These are phyloP conservation scores for Torymus tubicola DNA, from an alignment of 2,888 invertebrate species.

Conservation along the genomic window DNA sequence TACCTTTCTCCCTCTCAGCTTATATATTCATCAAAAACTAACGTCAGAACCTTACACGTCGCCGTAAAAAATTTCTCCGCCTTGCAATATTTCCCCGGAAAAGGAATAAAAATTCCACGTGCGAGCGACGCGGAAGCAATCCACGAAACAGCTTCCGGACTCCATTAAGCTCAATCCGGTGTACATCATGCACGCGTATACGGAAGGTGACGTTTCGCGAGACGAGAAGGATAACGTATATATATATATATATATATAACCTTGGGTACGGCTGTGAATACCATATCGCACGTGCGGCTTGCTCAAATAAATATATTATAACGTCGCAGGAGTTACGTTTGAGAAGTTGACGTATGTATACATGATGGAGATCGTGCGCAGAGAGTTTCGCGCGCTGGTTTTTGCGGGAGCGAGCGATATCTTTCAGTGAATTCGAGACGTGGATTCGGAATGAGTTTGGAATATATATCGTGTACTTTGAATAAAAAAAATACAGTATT, in stretches of 20 bases:
- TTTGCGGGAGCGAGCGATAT: too few species aligned
- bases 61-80: not conserved
- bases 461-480: too few species aligned
- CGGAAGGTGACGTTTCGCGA: constrained; percentile 31
- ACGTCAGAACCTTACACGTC: not conserved
- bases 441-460: too few species aligned
- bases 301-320: too few species aligned
- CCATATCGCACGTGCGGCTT: too few species aligned
- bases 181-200: not conserved
- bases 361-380: too few species aligned
- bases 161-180: constrained; percentile 54
- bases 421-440: too few species aligned
- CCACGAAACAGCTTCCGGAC: constrained; percentile 54
- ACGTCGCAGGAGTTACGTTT: too few species aligned
- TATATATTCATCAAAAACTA: not conserved
- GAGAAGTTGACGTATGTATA: too few species aligned
- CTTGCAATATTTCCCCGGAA: constrained; percentile 15
- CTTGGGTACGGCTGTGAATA: too few species aligned
- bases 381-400: too few species aligned
- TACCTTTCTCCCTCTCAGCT: too few species aligned
- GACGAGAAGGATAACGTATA: constrained; percentile 25
- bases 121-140: constrained; percentile 24
- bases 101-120: constrained; percentile 44
- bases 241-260: not conserved
- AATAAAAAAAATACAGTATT: not conserved